These are phyloP conservation scores for Nebria ingens DNA, from an alignment of 1,140 invertebrate genomes.

Conservation along the genomic window DNA sequence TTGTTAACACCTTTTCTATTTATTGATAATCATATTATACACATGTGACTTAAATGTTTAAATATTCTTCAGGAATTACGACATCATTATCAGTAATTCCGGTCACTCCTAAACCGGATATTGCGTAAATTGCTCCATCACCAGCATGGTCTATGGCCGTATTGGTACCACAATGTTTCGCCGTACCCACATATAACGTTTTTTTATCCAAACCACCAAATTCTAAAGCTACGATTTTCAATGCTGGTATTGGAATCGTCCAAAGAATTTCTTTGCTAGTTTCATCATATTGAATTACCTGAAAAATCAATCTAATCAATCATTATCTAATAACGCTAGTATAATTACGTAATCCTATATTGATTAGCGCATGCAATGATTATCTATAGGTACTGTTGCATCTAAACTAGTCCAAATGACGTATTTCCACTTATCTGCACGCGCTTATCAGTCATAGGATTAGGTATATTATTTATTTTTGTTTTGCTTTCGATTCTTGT, in stretches of 20 bases:
- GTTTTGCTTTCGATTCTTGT: no score
- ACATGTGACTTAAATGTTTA: not conserved
- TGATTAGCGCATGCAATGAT: no score
- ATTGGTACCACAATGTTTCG: not conserved
- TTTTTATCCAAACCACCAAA: not conserved
- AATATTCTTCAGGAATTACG: not conserved
- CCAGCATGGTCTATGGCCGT: not conserved
- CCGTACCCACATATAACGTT: not conserved
- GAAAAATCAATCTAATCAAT: not conserved
- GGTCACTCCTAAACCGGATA: not conserved
- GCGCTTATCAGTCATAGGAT: no score
- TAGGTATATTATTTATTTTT: no score
- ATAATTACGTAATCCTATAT: no score
- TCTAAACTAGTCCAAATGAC: no score
- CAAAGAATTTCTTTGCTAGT: not conserved
- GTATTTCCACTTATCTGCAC: no score
- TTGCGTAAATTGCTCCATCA: not conserved
- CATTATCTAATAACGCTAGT: not conserved
- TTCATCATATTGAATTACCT: slow-evolving; percentile 2
- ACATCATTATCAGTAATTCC: not conserved
- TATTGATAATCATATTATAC: no score
- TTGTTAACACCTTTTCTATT: no score
- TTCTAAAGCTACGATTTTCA: not conserved
- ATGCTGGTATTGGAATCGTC: not conserved
- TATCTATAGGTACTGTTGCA: no score